These are phyloP conservation scores for Rhynchophorus ferrugineus DNA, from an alignment of 1,140 invertebrate species.

Conservation along the genomic window DNA sequence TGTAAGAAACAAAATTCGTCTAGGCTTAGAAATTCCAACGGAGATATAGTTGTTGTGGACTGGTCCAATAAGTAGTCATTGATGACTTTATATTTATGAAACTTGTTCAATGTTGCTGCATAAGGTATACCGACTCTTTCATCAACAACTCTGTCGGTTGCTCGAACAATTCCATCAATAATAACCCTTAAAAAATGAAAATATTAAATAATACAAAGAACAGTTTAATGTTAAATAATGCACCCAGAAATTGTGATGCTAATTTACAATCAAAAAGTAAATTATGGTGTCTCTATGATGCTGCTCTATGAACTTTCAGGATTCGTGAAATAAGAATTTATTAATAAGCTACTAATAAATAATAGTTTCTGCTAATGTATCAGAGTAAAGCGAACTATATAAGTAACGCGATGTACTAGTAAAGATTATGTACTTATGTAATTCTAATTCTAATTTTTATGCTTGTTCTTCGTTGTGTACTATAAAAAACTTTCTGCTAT, in stretches of 20 bases:
- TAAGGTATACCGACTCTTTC: conserved; percentile 47
- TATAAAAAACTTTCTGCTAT: too few relatives aligned
- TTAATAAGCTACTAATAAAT: too few relatives aligned
- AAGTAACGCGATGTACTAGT: too few relatives aligned
- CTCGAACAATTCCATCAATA: conserved; percentile 52
- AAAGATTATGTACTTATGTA: too few relatives aligned
- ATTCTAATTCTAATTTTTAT: too few relatives aligned
- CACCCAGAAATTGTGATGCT: background rate
- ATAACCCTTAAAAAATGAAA: conserved; percentile 45
- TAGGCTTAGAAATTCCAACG: conserved; percentile 42
- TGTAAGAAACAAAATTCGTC: conserved; percentile 53
- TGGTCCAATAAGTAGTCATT: conserved; percentile 52
- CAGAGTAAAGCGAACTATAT: too few relatives aligned
- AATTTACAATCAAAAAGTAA: too few relatives aligned
- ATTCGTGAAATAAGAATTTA: too few relatives aligned
- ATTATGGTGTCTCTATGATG: too few relatives aligned
- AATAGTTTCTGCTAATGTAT: too few relatives aligned
- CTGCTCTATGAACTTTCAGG: too few relatives aligned
- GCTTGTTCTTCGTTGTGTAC: too few relatives aligned
- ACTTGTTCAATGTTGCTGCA: conserved; percentile 50
- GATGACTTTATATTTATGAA: conserved; percentile 50
- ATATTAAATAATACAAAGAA: background rate
- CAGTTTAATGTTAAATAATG: background rate
- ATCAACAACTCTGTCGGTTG: conserved; percentile 40
- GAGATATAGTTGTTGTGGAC: conserved; percentile 38